Evolutionary conservation across 2,888 invertebrate species (phyloP), one percentile per base, ranked within the genome.

Genomic region (Notodonta dromedarius): DNA sequence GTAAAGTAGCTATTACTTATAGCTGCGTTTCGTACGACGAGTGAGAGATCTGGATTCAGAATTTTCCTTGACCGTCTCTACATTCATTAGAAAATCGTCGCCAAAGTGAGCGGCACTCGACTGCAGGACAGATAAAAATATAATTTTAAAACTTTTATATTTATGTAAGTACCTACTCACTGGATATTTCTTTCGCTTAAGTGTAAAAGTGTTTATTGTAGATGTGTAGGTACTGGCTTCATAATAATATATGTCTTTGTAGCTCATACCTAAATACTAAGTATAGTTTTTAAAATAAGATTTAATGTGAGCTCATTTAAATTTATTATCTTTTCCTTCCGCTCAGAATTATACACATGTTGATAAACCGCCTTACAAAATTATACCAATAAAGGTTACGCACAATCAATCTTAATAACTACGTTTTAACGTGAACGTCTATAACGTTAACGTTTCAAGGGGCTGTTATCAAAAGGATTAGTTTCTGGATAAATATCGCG

Each of bases 401-500:
- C 4, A 46, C 5, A 4, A n/a, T 46, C n/a, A 13, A 46, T n/a
- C 6, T 11, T 6, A 42, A 42, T 35, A 42, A 42, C 11, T 42
- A n/a, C n/a, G 13, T n/a, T 46, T 4, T 46, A 11, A 13, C n/a
- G 13, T 50, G 50, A 50, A 8, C 16, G 7, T 35, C 35, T 4
- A 5, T 5, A 35, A 50, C 8, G 50, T 50, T 50, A 50, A 8
- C 35, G n/a, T 50, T 50, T 9, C 16, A 50, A 16, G 58, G 55
- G 35, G 51, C 57, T 62, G 60, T 58, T 72, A 63, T 70, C 64
- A 70, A 75, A 74, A 70, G 69, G 70, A 73, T 75, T 75, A 66
- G 63, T 67, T 70, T 71, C 65, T 65, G 65, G 69, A 75, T 70
- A 74, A 66, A 70, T 73, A 74, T 73, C 69, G 58, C 56, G 62